These are phyloP conservation scores for Eucidaris tribuloides DNA, from an alignment of 35 echinoderm and acorn worm species.

Conservation along the genomic window DNA sequence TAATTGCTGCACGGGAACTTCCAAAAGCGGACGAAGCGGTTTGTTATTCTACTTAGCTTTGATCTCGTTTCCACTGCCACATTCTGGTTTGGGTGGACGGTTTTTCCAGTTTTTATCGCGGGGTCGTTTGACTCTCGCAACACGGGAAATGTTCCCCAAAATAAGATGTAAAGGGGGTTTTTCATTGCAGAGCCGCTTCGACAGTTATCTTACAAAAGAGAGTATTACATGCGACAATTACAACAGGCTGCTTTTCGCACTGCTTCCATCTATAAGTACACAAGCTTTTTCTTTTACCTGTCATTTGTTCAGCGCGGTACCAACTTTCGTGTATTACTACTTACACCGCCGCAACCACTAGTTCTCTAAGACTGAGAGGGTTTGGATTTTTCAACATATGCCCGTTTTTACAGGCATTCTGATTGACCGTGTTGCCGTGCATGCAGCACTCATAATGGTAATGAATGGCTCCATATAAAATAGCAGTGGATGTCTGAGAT, in stretches of 20 bases:
- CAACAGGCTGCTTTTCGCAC: not conserved
- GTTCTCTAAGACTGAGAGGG: not conserved
- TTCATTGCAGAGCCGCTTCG: constrained; percentile 21
- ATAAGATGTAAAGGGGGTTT: not conserved
- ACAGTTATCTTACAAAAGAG: constrained; percentile 10
- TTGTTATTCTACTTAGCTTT: not conserved
- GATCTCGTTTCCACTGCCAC: not conserved
- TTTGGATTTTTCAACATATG: not conserved
- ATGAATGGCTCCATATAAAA: not conserved
- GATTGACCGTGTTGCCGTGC: not conserved
- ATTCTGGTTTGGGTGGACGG: not conserved
- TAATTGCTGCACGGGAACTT: not conserved
- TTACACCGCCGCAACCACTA: constrained; percentile 22
- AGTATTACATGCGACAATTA: not conserved
- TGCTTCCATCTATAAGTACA: constrained; percentile 15
- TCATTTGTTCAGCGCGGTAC: not conserved
- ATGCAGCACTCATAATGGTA: constrained; percentile 31
- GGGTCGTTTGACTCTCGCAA: constrained; percentile 8
- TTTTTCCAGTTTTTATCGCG: not conserved
- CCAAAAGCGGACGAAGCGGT: constrained; percentile 3
- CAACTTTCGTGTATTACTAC: constrained; percentile 6
- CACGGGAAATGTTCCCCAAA: constrained; percentile 1
- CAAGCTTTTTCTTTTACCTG: not conserved
- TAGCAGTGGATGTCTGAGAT: not conserved
- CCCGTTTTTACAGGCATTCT: not conserved